These are phyloP conservation scores for Callaeas wilsoni DNA, from an alignment of 2,113 vertebrate species.

Conservation along the genomic window DNA sequence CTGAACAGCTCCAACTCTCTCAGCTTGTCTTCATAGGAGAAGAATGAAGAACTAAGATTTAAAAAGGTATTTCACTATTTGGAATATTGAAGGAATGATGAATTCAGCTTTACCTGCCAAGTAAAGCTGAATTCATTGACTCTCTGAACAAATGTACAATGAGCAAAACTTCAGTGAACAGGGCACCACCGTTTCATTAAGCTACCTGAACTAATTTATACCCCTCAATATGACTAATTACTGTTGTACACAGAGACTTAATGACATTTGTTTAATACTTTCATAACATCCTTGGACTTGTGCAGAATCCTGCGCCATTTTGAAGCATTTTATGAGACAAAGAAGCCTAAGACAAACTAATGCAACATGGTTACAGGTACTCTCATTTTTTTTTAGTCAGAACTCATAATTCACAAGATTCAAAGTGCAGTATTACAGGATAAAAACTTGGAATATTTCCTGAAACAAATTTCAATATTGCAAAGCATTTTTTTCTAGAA, in stretches of 20 bases:
- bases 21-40: background rate
- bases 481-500: background rate
- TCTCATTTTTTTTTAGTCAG: background rate
- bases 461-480: background rate
- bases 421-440: background rate
- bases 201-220: background rate
- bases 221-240: background rate
- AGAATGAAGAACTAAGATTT: background rate
- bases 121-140: fast-evolving
- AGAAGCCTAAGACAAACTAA: background rate
- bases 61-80: background rate
- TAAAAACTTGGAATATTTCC: background rate
- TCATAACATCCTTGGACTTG: background rate
- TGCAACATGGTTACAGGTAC: background rate
- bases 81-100: background rate
- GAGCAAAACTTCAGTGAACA: background rate
- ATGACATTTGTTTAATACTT: background rate
- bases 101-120: background rate
- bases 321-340: background rate
- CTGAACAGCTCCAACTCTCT: too few species aligned
- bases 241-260: background rate
- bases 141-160: background rate
- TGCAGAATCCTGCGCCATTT: background rate
- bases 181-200: background rate
- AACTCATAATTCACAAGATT: background rate